Conservation (phyloP, 2,797 vertebrate genomes). For the Acipenser transmontanus region DNA sequence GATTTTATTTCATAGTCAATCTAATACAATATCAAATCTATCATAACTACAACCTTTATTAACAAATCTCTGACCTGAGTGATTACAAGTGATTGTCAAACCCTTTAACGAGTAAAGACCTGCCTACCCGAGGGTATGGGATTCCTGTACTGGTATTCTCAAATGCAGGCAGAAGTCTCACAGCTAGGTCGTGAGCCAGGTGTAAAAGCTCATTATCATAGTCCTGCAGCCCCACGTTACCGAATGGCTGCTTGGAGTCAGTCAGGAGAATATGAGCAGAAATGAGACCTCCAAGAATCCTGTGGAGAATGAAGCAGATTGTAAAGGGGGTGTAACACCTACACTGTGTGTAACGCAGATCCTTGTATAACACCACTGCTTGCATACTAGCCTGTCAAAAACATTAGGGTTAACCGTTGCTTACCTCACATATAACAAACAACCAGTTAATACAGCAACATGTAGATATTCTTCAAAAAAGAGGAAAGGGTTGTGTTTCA, state of each 20-base stretch:
- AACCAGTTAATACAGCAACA: too few relatives aligned
- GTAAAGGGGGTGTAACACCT: neutral
- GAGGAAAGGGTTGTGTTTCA: too few relatives aligned
- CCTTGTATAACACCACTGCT: too few relatives aligned
- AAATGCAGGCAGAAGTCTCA: conserved; percentile 89
- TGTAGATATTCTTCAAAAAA: too few relatives aligned
- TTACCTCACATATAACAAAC: too few relatives aligned
- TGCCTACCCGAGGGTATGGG: conserved; percentile 84
- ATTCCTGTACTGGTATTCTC: conserved; percentile 97
- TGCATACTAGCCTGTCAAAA: neutral
- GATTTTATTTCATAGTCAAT: too few relatives aligned
- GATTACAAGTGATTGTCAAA: too few relatives aligned
- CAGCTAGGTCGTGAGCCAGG: conserved; percentile 88
- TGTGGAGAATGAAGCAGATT: conserved; percentile 30
- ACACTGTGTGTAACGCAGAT: too few relatives aligned
- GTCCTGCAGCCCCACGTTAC: conserved; percentile 74
- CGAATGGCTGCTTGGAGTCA: conserved; percentile 87
- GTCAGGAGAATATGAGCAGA: conserved; percentile 94
- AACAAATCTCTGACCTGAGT: neutral
- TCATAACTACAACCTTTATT: too few relatives aligned
- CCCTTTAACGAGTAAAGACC: conserved; percentile 8
- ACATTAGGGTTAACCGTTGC: neutral
- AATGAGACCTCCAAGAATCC: conserved; percentile 91
- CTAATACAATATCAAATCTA: too few relatives aligned
- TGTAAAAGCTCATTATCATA: conserved; percentile 91